Evolutionary conservation across 2,888 invertebrate species (phyloP).

Genomic region (Polia nebulosa): DNA sequence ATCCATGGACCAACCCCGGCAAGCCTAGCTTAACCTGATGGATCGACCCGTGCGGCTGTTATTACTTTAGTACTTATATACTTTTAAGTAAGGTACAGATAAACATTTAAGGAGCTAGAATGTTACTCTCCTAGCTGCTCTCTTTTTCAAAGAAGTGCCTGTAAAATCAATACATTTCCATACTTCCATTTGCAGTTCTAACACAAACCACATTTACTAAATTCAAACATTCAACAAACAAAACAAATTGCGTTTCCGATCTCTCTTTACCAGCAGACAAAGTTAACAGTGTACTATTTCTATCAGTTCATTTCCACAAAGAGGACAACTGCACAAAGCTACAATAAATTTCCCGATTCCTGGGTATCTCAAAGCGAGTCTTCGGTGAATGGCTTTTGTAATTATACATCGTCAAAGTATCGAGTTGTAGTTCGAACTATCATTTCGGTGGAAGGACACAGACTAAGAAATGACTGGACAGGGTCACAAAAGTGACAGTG

Average conservation of each 20-base stretch:
- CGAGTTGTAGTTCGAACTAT: not conserved
- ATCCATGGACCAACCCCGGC: no score
- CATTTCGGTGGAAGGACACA: not conserved
- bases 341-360: constrained; percentile 21
- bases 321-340: constrained; percentile 5
- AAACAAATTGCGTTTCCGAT: constrained; percentile 11
- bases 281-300: not conserved
- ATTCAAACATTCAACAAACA: not conserved
- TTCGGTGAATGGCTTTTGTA: constrained; percentile 2
- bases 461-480: not conserved
- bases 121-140: no score
- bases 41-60: no score
- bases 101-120: no score
- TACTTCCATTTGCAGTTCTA: not conserved
- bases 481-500: no score
- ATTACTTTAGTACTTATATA: no score
- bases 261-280: not conserved
- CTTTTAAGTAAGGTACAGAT: no score
- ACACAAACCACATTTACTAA: not conserved
- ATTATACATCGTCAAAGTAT: constrained; percentile 10
- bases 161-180: not conserved
- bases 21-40: no score
- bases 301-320: constrained; percentile 1
- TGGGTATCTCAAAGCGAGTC: constrained; percentile 7
- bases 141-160: no score